These are phyloP conservation scores for Corella eumyota DNA, from an alignment of 23 tunicate species.

Conservation along the genomic window DNA sequence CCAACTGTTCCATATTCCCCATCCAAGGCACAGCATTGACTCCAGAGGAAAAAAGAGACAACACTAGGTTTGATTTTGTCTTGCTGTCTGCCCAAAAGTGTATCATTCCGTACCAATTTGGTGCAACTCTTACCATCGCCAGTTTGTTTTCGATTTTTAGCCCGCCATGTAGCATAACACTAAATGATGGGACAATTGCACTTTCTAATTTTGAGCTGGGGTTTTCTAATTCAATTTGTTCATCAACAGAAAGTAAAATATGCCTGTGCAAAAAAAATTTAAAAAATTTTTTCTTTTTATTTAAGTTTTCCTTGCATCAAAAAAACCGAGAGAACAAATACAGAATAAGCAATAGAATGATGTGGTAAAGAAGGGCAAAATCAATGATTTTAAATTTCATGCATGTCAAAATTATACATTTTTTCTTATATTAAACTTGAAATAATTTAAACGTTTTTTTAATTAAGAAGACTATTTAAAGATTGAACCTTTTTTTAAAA, in stretches of 20 bases:
- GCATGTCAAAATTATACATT: no score
- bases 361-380: no score
- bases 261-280: conserved; percentile 19
- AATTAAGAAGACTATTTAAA: no score
- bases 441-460: no score
- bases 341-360: no score
- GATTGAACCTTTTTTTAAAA: no score
- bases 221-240: neutral
- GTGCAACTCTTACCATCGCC: conserved; percentile 45
- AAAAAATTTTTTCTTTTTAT: neutral
- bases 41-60: conserved; percentile 48
- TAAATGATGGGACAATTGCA: conserved; percentile 27
- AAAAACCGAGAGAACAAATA: no score
- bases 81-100: conserved; percentile 50
- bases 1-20: conserved; percentile 46
- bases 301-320: no score
- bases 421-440: no score
- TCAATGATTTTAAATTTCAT: no score
- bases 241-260: conserved; percentile 6
- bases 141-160: conserved; percentile 73
- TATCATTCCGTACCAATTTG: conserved; percentile 39
- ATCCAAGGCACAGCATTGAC: conserved; percentile 52
- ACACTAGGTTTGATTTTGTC: conserved; percentile 53
- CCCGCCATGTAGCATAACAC: conserved; percentile 60
- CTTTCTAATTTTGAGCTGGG: neutral